Conservation (phyloP, 2,888 invertebrate genomes). For the Volucella inflata region DNA sequence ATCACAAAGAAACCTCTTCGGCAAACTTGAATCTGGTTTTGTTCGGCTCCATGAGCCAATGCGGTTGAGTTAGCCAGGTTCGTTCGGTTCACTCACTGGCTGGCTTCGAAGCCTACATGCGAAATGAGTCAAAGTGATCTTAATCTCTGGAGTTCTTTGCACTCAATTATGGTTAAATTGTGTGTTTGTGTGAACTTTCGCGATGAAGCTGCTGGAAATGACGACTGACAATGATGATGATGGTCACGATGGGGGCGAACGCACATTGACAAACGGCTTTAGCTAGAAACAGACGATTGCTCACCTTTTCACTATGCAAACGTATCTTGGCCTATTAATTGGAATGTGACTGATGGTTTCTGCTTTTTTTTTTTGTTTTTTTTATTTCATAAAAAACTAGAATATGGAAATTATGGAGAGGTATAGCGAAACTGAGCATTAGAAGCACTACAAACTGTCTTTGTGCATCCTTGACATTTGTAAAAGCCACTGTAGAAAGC, state of each 20-base stretch:
- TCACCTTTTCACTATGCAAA: conserved; percentile 33
- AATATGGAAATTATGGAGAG: conserved; percentile 10
- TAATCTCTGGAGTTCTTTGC: conserved; percentile 73
- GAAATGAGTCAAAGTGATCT: conserved; percentile 70
- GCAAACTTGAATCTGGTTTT: conserved; percentile 61
- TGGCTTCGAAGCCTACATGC: conserved; percentile 54
- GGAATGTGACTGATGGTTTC: conserved; percentile 14
- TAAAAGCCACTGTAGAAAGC: conserved; percentile 26
- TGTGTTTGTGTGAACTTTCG: conserved; percentile 23
- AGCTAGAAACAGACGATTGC: conserved; percentile 16
- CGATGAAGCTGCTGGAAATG: conserved; percentile 21
- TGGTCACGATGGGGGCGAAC: conserved; percentile 25
- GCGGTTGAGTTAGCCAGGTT: conserved; percentile 24
- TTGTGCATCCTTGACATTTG: conserved; percentile 70
- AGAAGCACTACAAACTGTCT: conserved; percentile 35
- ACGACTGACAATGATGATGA: no score
- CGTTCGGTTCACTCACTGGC: background rate
- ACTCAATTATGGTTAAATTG: conserved; percentile 65
- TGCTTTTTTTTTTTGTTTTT: background rate
- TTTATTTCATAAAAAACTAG: background rate
- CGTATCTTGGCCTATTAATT: conserved; percentile 57
- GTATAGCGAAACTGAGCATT: background rate
- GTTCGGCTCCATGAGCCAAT: conserved; percentile 4
- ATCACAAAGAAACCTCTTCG: conserved; percentile 60
- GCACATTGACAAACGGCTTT: conserved; percentile 7